Evolutionary conservation across 2,113 vertebrate genomes (phyloP), one percentile per base, ranked within the genome.

Genomic region (Gadus chalcogrammus): DNA sequence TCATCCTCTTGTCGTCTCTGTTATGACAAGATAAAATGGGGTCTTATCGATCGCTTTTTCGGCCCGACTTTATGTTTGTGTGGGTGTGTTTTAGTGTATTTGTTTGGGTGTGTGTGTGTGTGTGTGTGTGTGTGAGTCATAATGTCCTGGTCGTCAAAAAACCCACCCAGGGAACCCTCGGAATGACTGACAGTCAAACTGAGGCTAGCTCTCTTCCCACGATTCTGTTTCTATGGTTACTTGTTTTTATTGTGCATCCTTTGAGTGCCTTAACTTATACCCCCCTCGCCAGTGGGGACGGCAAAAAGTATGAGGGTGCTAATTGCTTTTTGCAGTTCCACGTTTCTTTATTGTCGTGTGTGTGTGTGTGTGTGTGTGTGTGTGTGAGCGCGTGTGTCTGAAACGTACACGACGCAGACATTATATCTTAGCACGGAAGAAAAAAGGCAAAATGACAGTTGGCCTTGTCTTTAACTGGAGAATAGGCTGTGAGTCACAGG

Each of bases 161-260:
- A 61, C 20, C 71, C 75, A 74, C 69, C 78, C 76, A 69, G 75
- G 68, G 6, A 56, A 67, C 78, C 79, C 81, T 81, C 82, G 83
- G 79, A 89, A 87, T 87, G 86, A 85, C 74, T 81, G 83, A 88
- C 78, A 76, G 70, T 71, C 65, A 88, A 78, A 74, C 73, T 69
- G 84, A 70, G 71, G 42, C 87, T 82, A 75, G 66, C 78, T n/a
- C 77, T 91, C 82, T 75, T 86, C 75, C 78, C 70, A 70, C 84
- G 84, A 84, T 86, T 87, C 85, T 86, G 91, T 91, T 93, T 90
- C 89, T 82, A 91, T 92, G 91, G 91, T 91, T 88, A 91, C 91
- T 83, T 83, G 75, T 90, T 91, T 77, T 82, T 70, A 31, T 88
- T 81, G 81, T 65, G 69, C 74, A 75, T 38, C 20, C 65, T 68